Evolutionary conservation across 64 coral and sea anemone genomes (phyloP), one percentile per base, ranked within the genome.

Genomic region (Pocillopora verrucosa): DNA sequence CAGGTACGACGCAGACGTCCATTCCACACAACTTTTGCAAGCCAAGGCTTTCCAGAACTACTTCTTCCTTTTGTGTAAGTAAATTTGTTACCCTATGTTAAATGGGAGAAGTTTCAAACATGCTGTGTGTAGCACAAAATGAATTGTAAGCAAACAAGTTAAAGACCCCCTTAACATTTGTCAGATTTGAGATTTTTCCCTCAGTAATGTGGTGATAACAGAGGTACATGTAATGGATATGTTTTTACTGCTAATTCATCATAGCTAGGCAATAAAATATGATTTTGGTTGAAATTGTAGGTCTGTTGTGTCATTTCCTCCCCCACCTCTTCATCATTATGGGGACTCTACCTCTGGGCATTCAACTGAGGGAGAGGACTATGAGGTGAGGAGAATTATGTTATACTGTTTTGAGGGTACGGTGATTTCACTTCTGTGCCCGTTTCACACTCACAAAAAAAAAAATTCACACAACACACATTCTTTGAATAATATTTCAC

Each of bases 41-140:
- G 65, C 56, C 82, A 70, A 15, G 63, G 16, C 5, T 56, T 92
- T 22, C 64, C 90, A 59, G 90, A 92, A 5, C 83, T 92, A 15
- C 65, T 92, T 41, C 75, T 92, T 12, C 90, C 90, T 60, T 92
- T 92, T 92, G 90, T 92, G 90, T 92, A 70, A 92, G 90, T 87
- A 61, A 22, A 68, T 9, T 41, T 3, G 3, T 26, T 61, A 25
- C 20, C 10, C 25, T 41, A 7, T 51, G 41, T 51, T 51, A 51
- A 51, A 51, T 51, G 3, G 3, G 41, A 51, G 41, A 51, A 51
- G 41, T 51, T 51, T 51, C 41, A 51, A 3, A 51, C 7, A 7
- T 51, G 7, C 41, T 51, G 41, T 51, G 41, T 7, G 7, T 51
- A 7, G 1, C 7, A 51, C 41, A 51, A 51, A 51, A 51, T 51